These are phyloP conservation scores for Sciaenops ocellatus DNA, from an alignment of 2,797 vertebrate species.

Conservation along the genomic window DNA sequence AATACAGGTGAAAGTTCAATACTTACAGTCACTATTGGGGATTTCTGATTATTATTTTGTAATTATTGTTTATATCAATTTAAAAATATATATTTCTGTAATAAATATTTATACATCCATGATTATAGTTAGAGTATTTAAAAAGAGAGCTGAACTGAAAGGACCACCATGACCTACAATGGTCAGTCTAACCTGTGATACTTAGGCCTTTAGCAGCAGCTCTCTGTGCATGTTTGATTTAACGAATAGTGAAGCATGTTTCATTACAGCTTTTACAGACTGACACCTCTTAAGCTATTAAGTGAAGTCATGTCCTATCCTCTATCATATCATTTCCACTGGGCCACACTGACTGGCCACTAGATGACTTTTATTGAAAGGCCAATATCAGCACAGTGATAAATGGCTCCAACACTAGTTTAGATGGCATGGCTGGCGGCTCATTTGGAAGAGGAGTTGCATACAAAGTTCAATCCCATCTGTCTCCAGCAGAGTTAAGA, in stretches of 20 bases:
- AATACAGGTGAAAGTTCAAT: too few species aligned
- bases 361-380: slow-evolving; percentile 45
- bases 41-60: too few species aligned
- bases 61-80: too few species aligned
- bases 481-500: slow-evolving; percentile 57
- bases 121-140: too few species aligned
- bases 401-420: slow-evolving; percentile 27
- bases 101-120: too few species aligned
- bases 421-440: slow-evolving; percentile 31
- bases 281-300: slow-evolving; percentile 12
- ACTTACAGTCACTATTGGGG: too few species aligned
- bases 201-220: too few species aligned
- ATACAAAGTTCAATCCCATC: slow-evolving; percentile 67
- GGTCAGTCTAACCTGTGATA: too few species aligned
- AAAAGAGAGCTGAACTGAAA: too few species aligned
- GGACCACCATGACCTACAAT: too few species aligned
- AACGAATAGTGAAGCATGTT: slow-evolving; percentile 17
- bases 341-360: slow-evolving; percentile 15
- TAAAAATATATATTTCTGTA: too few species aligned
- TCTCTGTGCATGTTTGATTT: slow-evolving; percentile 4
- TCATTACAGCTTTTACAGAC: slow-evolving; percentile 35
- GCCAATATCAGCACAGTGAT: slow-evolving; percentile 46
- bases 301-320: slow-evolving; percentile 15
- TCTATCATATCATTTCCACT: slow-evolving; percentile 18
- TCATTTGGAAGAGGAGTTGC: slow-evolving; percentile 43